These are phyloP conservation scores for Rhabdornis inornatus DNA, from an alignment of 2,113 vertebrate genomes.

Conservation along the genomic window DNA sequence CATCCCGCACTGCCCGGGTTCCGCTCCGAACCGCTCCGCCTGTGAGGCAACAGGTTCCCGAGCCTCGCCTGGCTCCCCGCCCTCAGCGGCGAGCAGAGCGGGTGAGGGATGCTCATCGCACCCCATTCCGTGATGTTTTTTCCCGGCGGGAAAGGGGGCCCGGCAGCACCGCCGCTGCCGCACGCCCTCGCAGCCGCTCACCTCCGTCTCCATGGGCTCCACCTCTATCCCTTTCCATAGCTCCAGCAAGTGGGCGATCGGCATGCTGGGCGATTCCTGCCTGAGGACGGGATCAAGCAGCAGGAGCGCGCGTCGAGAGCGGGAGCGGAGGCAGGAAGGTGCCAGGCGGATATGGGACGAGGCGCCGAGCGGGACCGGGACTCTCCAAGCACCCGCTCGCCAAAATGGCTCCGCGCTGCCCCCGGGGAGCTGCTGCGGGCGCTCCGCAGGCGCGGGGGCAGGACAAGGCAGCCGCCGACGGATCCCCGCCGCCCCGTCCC, in stretches of 20 bases:
- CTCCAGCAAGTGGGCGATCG: constrained; percentile 77
- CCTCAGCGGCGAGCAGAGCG: accelerated
- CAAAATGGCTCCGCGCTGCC: neutral
- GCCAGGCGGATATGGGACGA: neutral
- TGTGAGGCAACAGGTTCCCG: neutral
- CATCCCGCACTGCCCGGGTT: neutral
- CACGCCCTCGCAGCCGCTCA: constrained; percentile 45
- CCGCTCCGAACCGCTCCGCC: neutral
- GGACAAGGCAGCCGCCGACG: neutral
- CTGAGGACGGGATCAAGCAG: neutral
- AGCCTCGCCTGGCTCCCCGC: neutral
- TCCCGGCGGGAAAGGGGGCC: neutral
- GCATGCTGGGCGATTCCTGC: constrained; percentile 57
- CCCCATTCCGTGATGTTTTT: accelerated
- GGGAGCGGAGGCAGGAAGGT: too few relatives aligned
- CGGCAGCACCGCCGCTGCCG: neutral
- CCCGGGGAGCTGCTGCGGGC: neutral
- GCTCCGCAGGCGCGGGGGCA: neutral
- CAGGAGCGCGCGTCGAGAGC: neutral
- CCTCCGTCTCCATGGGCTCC: constrained; percentile 79
- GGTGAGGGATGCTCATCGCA: accelerated
- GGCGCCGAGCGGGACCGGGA: neutral
- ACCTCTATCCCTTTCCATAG: constrained; percentile 80
- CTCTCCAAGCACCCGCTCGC: neutral
- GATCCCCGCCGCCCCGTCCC: neutral